Base-by-base conservation (phyloP, 2,888 invertebrate genomes). In the Epirrita christyi region DNA sequence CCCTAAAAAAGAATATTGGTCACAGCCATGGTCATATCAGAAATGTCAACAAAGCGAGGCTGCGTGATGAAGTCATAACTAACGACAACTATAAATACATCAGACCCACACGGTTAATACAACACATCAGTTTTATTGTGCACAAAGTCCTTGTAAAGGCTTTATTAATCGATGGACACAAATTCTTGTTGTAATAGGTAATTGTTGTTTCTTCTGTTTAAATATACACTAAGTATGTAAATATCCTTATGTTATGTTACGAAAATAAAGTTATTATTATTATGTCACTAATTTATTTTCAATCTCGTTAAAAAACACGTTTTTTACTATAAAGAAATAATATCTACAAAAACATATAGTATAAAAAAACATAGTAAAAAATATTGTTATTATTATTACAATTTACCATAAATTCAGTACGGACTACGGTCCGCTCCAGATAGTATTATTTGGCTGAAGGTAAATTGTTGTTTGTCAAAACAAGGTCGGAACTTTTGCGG, bases 31-130 rank as follows among this genome's bases (percentile, higher is more conserved):
- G 63, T 68, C 63, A 28, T 44, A 68, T 61, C 72, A 76, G 60
- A 72, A 77, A 71, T 73, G 75, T 77, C 78, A 79, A 78, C 75
- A 74, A 66, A 74, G 67, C 70, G 70, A 57, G 60, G 67, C 71
- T 71, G 71, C 67, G 66, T 73, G 84, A 86, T 90, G 89, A 90
- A 85, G 87, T 89, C 90, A 88, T 86, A 85, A 74, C 76, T 75
- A 75, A 78, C 75, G 80, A 78, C 81, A 77, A 73, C 82, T 81
- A 85, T 83, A 88, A 87, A 86, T 86, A 86, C 70, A 83, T 70
- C 59, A 69, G 70, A 59, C 88, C 88, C 82, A 88, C 88, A 76
- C 72, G 4, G 21, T 3, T 72, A 75, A 73, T 64, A 71, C 67
- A 67, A 71, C 71, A 75, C 68, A 80, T 78, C 78, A 76, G 75